Base-by-base conservation (phyloP, 2,888 invertebrate species). In the Drosophila nigricruria region DNA sequence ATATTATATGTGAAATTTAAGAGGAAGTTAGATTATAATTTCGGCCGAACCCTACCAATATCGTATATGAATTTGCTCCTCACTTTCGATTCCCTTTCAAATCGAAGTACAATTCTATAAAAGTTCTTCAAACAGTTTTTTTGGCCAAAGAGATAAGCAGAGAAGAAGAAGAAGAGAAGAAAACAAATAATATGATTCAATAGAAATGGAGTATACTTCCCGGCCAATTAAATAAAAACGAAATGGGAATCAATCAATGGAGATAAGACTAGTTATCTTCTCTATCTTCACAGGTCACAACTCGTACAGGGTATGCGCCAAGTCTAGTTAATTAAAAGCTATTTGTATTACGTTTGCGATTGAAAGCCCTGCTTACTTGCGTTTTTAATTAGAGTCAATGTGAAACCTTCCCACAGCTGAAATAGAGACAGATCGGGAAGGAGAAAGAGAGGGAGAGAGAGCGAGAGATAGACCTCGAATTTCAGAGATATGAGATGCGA, bases 371-470 rank as follows among this genome's bases (percentile, higher is more conserved):
- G 43, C 52, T 58, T 62, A 63, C 62, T 75, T 71, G 58, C 20
- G 38, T 63, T 70, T 73, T 75, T 77, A 81, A 74, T 81, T 81
- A 74, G 59, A 68, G 58, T 36, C 62, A 45, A 73, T 67, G 71
- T 71, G 32, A 66, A 64, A 68, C 52, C 69, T 77, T 78, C 56
- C 49, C 76, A 73, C 73, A 68, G 58, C 32, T 23, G 43, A 32
- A 23, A 16, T 18, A 49, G 20, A 49, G 45, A 14, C 34, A 16
- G 16, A 14, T 5, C 32, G 23, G 27, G 20, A 27, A 14, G 23
- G 40, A 54, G 40, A 49, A 30, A 30, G 34, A 54, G 18, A 40
- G n/a, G 30, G 27, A 53, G 34, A 56, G 8, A 14, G 16, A 20
- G 30, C 16, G 12, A 23, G 32, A 50, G n/a, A 27, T 10, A n/a